Conservation (phyloP, 1,140 invertebrate genomes). For the Chlorops oryzae region DNA sequence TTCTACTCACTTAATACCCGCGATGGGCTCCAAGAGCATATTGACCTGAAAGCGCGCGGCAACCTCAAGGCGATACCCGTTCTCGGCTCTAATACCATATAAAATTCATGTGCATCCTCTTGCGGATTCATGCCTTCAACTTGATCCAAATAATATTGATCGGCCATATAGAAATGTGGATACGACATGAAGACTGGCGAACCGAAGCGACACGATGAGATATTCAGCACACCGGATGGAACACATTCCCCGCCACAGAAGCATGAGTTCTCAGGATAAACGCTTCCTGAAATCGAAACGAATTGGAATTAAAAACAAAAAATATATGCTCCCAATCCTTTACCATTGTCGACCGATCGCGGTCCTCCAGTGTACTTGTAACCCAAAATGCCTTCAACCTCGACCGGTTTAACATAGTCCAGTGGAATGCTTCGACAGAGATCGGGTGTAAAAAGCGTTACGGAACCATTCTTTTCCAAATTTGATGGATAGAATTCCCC, state of each 20-base stretch:
- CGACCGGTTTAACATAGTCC: slow-evolving; percentile 52
- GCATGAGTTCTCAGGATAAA: slow-evolving; percentile 60
- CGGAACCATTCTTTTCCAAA: slow-evolving; percentile 52
- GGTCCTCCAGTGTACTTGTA: slow-evolving; percentile 54
- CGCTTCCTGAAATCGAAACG: slow-evolving; percentile 43
- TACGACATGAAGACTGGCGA: slow-evolving; percentile 77
- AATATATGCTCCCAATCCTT: slow-evolving; percentile 37
- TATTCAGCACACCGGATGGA: slow-evolving; percentile 63
- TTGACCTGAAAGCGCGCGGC: slow-evolving; percentile 71
- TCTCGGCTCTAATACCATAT: slow-evolving; percentile 66
- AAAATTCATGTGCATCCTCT: slow-evolving; percentile 62
- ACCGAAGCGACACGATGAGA: slow-evolving; percentile 65
- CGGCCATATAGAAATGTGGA: slow-evolving; percentile 80
- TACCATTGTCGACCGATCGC: slow-evolving; percentile 59
- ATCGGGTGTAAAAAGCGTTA: slow-evolving; percentile 62
- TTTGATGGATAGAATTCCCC: slow-evolving; percentile 70
- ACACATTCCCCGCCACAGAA: slow-evolving; percentile 65
- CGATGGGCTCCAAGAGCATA: slow-evolving; percentile 61
- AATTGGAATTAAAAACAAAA: not conserved
- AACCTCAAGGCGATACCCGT: slow-evolving; percentile 70
- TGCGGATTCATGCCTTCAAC: slow-evolving; percentile 68
- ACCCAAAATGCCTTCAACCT: slow-evolving; percentile 52
- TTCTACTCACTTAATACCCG: slow-evolving; percentile 55
- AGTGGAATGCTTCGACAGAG: slow-evolving; percentile 60
- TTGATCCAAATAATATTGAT: slow-evolving; percentile 57